A percentile compares a stretch with the other conserved stretches of the same genome.
Conservation (phyloP, 1,140 invertebrate species). For the Tenebrio molitor region DNA sequence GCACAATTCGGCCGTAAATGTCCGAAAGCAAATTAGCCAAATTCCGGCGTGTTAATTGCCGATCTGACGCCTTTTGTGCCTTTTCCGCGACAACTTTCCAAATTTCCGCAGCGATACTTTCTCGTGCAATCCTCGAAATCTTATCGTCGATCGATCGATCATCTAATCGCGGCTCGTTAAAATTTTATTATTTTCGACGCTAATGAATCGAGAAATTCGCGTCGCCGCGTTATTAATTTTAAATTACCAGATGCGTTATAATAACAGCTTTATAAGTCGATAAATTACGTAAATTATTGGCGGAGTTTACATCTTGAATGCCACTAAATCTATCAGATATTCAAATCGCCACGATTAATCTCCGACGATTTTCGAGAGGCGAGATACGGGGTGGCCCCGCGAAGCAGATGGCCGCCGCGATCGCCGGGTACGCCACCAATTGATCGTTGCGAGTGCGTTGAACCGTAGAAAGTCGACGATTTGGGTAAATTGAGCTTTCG, state of each 20-base stretch:
- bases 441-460: background rate
- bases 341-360: background rate
- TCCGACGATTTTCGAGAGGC: background rate
- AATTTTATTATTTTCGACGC: slow-evolving; percentile 18
- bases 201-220: slow-evolving; percentile 19
- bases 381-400: background rate
- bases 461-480: no score
- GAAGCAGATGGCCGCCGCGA: background rate
- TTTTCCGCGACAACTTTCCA: slow-evolving; percentile 18
- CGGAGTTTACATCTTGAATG: background rate
- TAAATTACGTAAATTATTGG: slow-evolving; percentile 8
- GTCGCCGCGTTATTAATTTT: slow-evolving; percentile 9
- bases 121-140: background rate
- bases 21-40: slow-evolving; percentile 6
- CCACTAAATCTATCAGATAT: background rate
- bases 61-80: background rate
- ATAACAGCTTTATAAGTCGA: background rate
- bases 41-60: background rate
- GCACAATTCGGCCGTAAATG: background rate
- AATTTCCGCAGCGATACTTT: background rate
- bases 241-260: slow-evolving; percentile 19
- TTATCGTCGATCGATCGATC: background rate
- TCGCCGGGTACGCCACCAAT: background rate
- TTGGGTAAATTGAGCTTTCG: no score
- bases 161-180: background rate